Evolutionary conservation across 2,888 invertebrate genomes (phyloP), one percentile per base, ranked within the genome.

Genomic region (Acanthosepion esculentum): DNA sequence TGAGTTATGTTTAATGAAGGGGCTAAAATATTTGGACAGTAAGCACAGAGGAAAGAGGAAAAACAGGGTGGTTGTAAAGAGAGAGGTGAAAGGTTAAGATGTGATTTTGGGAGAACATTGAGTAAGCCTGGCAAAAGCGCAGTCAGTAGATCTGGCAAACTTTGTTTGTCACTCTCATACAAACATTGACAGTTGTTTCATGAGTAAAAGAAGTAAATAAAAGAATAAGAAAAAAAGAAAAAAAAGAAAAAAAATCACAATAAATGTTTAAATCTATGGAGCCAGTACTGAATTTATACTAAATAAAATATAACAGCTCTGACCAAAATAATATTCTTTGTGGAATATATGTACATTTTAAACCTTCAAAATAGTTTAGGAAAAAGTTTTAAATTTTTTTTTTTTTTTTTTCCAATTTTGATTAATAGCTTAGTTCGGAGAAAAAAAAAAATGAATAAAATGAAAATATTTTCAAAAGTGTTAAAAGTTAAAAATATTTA

Each of bases 141-240:
- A 78, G 33, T 78, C 78, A 78, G 78, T 78, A 78, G 78, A 78
- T 33, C 78, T 78, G 78, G 78, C 78, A 78, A 78, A 78, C 78
- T 78, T 78, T n/a, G 78, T 78, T n/a, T 78, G 78, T n/a, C 78
- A 78, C 78, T 78, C n/a, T 78, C 78, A 78, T 78, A 78, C 78
- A 78, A 78, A 78, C 78, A 78, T 78, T n/a, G 33, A 78, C 78
- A 78, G n/a, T n/a, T 78, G n/a, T 78, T 78, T n/a, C 78, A 78
- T 78, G 18, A 78, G 78, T n/a, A 15, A 78, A 78, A n/a, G 15
- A 18, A 78, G 78, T 78, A n/a, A n/a, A 59, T 59, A 23, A 59
- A 15, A 15, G 50, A 15, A 53, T 41, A 41, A 2, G 41, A 53
- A 55, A 55, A 55, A 55, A 55, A 6, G 6, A 59, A 23, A 23